A percentile compares a stretch with the other conserved stretches of the same genome.
Evolutionary conservation across 2,888 invertebrate species (phyloP).

Genomic region (Drosophila lutescens): DNA sequence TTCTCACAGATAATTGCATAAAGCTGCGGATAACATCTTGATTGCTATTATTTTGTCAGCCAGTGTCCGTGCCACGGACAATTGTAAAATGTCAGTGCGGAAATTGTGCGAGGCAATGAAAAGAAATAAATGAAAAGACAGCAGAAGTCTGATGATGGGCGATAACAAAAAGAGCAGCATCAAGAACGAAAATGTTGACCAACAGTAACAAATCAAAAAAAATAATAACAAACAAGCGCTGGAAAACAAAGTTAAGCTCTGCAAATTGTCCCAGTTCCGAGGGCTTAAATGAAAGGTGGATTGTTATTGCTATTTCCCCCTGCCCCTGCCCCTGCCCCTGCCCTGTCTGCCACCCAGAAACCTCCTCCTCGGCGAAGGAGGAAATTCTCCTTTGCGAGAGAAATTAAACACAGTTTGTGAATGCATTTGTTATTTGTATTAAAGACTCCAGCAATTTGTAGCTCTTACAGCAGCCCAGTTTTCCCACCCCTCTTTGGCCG

Average conservation of each 20-base stretch:
- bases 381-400: conserved; percentile 47
- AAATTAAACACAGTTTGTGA: conserved; percentile 72
- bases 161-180: conserved; percentile 48
- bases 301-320: conserved; percentile 15
- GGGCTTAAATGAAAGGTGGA: conserved; percentile 63
- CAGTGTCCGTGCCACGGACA: conserved; percentile 53
- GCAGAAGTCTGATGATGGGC: conserved; percentile 47
- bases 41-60: conserved; percentile 34
- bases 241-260: conserved; percentile 51
- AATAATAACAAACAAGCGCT: conserved; percentile 29
- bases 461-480: conserved; percentile 33
- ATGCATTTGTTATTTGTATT: conserved; percentile 53
- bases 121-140: conserved; percentile 55
- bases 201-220: conserved; percentile 53
- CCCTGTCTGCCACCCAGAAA: not conserved
- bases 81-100: conserved; percentile 75
- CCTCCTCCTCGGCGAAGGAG: conserved; percentile 16
- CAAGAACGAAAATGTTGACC: conserved; percentile 54
- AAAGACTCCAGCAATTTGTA: conserved; percentile 46
- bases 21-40: conserved; percentile 26
- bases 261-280: conserved; percentile 72
- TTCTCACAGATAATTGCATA: conserved; percentile 33
- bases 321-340: not conserved
- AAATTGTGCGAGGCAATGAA: conserved; percentile 72
- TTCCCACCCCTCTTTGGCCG: conserved; percentile 21